Percentiles rank a stretch among this genome's conserved stretches.
Conservation (phyloP, 2,113 vertebrate genomes). For the Leucoraja erinaceus region DNA sequence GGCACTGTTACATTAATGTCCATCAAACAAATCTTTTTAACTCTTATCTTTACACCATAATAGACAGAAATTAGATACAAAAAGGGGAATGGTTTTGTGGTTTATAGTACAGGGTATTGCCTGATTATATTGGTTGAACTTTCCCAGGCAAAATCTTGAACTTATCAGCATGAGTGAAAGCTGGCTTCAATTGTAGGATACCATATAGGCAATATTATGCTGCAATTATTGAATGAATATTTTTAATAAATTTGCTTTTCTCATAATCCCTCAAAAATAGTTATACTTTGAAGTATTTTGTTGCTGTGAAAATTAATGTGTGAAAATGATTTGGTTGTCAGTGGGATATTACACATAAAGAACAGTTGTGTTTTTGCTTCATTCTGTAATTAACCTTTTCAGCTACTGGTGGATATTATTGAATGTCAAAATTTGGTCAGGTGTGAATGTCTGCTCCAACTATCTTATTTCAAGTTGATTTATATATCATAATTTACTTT, state of each 20-base stretch:
- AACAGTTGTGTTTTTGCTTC: neutral
- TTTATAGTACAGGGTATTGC: neutral
- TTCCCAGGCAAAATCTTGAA: neutral
- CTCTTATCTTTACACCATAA: neutral
- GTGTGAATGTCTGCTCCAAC: constrained; percentile 71
- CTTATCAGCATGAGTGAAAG: neutral
- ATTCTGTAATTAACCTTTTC: neutral
- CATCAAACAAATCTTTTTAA: neutral
- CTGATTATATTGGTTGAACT: neutral
- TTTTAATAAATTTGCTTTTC: neutral
- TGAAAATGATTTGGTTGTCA: neutral
- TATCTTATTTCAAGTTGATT: constrained; percentile 70
- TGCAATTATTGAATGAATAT: neutral
- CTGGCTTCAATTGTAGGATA: neutral
- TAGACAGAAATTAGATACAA: neutral
- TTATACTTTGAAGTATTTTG: neutral
- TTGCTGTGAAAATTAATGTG: neutral
- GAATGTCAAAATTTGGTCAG: constrained; percentile 60
- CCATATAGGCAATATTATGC: too few relatives aligned
- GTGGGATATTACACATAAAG: neutral
- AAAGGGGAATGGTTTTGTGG: neutral
- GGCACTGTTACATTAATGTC: neutral
- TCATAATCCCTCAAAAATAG: too few relatives aligned
- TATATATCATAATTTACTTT: constrained; percentile 70
- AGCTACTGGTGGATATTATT: constrained; percentile 38